Evolutionary conservation across 2,797 vertebrate genomes (phyloP).

Genomic region (Nyctibius grandis): DNA sequence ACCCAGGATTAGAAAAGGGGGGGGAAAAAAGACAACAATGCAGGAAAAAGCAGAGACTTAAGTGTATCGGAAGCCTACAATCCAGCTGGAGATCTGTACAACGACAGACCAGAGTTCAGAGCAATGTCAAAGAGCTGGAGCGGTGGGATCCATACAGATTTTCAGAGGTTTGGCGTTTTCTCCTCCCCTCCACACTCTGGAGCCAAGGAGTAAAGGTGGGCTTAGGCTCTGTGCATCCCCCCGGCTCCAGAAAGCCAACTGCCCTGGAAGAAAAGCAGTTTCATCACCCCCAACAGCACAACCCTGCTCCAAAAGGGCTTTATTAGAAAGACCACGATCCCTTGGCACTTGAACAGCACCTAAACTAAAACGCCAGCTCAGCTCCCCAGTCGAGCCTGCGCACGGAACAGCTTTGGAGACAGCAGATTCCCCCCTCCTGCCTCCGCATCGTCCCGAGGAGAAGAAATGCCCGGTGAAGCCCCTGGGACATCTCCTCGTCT

Average conservation of each 20-base stretch:
- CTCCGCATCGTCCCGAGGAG: fast-evolving
- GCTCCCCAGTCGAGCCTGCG: neutral
- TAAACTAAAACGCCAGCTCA: neutral
- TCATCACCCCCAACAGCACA: neutral
- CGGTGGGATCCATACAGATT: neutral
- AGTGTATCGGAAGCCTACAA: neutral
- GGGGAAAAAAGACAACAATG: fast-evolving
- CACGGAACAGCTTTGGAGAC: neutral
- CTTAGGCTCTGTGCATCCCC: neutral
- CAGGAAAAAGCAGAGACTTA: neutral
- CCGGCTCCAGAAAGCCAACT: neutral
- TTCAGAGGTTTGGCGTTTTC: neutral
- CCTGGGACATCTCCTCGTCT: neutral
- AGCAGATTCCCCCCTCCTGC: neutral
- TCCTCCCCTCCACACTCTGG: neutral
- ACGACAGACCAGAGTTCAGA: neutral
- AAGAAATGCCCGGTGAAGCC: neutral
- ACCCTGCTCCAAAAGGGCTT: neutral
- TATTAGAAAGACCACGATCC: neutral
- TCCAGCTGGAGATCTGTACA: neutral
- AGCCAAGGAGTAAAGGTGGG: neutral
- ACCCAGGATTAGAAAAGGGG: neutral
- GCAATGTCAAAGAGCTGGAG: neutral
- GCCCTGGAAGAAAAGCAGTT: neutral
- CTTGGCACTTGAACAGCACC: neutral